Conservation (phyloP, 2,888 invertebrate genomes). For the Drosophila quinaria region DNA sequence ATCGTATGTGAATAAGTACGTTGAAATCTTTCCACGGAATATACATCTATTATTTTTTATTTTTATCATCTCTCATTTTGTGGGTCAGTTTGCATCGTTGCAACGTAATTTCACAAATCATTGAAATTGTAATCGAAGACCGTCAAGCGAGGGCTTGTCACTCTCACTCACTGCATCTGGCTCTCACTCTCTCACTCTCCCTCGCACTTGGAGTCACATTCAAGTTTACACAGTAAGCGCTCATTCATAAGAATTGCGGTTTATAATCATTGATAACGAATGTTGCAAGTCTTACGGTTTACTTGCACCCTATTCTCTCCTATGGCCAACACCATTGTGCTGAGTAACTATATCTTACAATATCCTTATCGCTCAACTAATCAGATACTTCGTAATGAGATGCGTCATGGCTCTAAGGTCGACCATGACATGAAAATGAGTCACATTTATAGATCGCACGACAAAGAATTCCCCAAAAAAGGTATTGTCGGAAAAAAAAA, state of each 20-base stretch:
- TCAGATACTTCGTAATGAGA: constrained; percentile 16
- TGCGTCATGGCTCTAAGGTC: constrained; percentile 54
- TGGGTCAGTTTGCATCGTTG: constrained; percentile 37
- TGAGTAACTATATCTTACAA: constrained; percentile 22
- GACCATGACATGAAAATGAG: constrained; percentile 44
- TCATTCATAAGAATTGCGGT: constrained; percentile 44
- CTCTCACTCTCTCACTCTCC: background rate
- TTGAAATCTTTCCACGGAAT: constrained; percentile 5
- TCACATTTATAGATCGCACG: constrained; percentile 36
- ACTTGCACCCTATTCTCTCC: background rate
- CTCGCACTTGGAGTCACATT: constrained; percentile 32
- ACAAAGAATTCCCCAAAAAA: constrained; percentile 33
- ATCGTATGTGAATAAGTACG: constrained; percentile 9
- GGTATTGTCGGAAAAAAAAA: constrained; percentile 20
- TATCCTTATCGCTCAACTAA: constrained; percentile 58
- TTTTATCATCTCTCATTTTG: constrained; percentile 20
- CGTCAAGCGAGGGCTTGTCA: constrained; percentile 8
- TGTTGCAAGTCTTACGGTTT: constrained; percentile 1
- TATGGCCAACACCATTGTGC: constrained; percentile 2
- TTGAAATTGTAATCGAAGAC: constrained; percentile 45
- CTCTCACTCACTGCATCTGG: background rate
- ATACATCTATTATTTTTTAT: constrained; percentile 1
- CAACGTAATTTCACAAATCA: constrained; percentile 55
- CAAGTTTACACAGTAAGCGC: constrained; percentile 47
- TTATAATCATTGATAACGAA: constrained; percentile 37